phyloP scores from a whole-genome alignment of 2,113 vertebrate genomes.

The Barbus barbus region DNA sequence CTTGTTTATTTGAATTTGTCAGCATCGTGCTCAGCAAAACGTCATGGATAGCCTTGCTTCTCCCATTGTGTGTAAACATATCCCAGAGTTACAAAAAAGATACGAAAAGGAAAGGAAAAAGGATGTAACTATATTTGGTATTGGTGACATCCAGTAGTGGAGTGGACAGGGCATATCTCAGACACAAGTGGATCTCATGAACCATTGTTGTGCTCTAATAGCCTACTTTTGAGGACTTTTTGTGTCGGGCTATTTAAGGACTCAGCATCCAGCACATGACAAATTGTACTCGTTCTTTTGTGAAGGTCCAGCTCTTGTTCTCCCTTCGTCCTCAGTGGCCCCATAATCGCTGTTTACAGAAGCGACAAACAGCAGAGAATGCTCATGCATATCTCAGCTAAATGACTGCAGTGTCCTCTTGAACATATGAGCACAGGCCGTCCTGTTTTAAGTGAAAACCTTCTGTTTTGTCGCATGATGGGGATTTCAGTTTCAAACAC shows the following conservation, averaged over 20 bases:
- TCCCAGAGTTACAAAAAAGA: conserved; percentile 6
- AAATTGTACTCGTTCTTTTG: conserved; percentile 76
- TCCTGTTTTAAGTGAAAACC: conserved; percentile 22
- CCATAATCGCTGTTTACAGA: conserved; percentile 35
- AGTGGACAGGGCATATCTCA: conserved; percentile 29
- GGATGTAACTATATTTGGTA: conserved; percentile 32
- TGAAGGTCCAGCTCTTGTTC: conserved; percentile 74
- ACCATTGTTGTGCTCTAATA: conserved; percentile 67
- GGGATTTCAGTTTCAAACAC: not conserved
- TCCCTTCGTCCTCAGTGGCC: conserved; percentile 43
- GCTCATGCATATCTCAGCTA: conserved; percentile 14
- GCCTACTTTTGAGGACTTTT: conserved; percentile 77
- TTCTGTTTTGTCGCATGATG: not conserved
- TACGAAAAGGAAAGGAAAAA: not conserved
- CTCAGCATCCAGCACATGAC: conserved; percentile 77
- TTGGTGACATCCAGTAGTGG: conserved; percentile 39
- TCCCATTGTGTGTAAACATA: not conserved
- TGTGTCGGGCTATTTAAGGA: conserved; percentile 79
- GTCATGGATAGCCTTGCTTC: not conserved
- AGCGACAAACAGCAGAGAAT: conserved; percentile 35
- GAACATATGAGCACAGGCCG: not conserved
- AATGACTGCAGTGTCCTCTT: conserved; percentile 28
- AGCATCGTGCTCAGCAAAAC: conserved; percentile 7
- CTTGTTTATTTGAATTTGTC: conserved; percentile 24
- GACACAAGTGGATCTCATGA: conserved; percentile 46